Base-by-base conservation (phyloP, 2,888 invertebrate species). In the Beris morrisii region DNA sequence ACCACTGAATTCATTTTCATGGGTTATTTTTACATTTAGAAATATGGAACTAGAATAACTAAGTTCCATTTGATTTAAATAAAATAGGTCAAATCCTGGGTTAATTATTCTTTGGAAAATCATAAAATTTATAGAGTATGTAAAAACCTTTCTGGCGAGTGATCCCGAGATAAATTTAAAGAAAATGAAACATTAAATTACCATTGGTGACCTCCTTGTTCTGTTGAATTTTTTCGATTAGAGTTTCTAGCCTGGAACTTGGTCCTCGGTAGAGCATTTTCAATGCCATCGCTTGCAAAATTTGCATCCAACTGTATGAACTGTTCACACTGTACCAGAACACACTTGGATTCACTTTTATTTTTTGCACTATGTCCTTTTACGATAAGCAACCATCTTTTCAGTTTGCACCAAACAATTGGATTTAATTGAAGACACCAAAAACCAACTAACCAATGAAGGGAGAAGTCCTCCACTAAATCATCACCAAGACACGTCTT, bases 161-260 rank as follows among this genome's bases (percentile, higher is more conserved):
- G 22, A 22, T 22, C 22, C 22, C 22, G 22, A 22, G 22, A 22
- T 22, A 22, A 1, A 22, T 22, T 22, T 22, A 22, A 22, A 22
- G 3, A 2, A 22, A 22, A 3, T 22, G 22, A 22, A 38, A 38
- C 11, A 65, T 28, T 52, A 48, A 52, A 44, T 68, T 66, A 70
- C 70, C 70, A 58, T 67, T 64, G 15, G 64, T 74, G 57, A 77
- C 74, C 71, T 91, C 91, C 82, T 92, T 92, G 75, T 89, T 91
- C 5, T 91, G 91, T 79, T 92, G 92, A 73, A 93, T 92, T 82
- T 92, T 92, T 80, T 92, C 92, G 73, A 93, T 93, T 74, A 93
- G 85, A 77, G 91, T 87, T 81, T 92, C 92, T 78, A 93, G 83
- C 74, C 91, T 84, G 78, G 89, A 89, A 83, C 92, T 92, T 81